Evolutionary conservation across 2,113 vertebrate species (phyloP).

Genomic region (Chaenogobius annularis): DNA sequence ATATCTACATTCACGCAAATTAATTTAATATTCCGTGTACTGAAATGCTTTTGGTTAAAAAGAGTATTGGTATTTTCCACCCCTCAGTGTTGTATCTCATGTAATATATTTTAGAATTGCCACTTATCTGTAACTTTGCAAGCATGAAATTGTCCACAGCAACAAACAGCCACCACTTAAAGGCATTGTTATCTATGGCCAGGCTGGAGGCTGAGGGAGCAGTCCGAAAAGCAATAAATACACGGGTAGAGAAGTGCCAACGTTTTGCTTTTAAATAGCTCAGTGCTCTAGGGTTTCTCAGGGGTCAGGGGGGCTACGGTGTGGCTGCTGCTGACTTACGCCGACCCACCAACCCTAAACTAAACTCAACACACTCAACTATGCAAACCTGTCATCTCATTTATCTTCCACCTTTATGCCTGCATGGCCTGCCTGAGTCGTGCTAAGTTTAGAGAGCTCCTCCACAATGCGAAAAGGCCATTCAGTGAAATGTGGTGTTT

Average conservation of each 20-base stretch:
- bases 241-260: conserved; percentile 45
- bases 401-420: conserved; percentile 36
- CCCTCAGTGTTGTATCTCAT: background rate
- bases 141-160: conserved; percentile 11
- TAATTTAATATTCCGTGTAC: background rate
- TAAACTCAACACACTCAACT: conserved; percentile 59
- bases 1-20: background rate
- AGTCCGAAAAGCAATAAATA: conserved; percentile 32
- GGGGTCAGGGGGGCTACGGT: conserved; percentile 56
- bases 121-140: conserved; percentile 24
- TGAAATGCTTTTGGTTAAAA: background rate
- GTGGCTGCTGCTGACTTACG: conserved; percentile 46
- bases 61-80: background rate
- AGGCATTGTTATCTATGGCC: conserved; percentile 28
- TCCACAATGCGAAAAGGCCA: background rate
- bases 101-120: conserved; percentile 28
- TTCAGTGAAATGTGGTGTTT: background rate
- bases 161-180: conserved; percentile 23
- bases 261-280: conserved; percentile 60
- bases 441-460: conserved; percentile 7
- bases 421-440: background rate
- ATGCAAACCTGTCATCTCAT: conserved; percentile 65
- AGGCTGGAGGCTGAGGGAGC: conserved; percentile 6
- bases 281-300: conserved; percentile 51
- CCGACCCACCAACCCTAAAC: conserved; percentile 58